These are phyloP conservation scores for Oryzaephilus surinamensis DNA, from an alignment of 1,140 invertebrate species.

Conservation along the genomic window DNA sequence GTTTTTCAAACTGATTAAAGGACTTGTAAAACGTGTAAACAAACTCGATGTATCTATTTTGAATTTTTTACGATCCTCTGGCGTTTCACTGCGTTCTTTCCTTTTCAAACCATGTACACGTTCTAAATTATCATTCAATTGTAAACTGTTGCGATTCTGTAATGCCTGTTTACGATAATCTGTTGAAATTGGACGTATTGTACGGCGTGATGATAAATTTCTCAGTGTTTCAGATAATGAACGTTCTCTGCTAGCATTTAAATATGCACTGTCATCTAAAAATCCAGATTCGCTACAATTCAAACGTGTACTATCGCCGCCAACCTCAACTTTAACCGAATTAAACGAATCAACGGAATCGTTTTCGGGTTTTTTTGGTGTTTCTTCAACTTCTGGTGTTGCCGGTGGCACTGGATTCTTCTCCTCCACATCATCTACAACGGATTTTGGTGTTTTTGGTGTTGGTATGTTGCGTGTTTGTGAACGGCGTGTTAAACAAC, in stretches of 20 bases:
- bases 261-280: conserved; percentile 16
- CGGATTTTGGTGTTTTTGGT: conserved; percentile 28
- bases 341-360: conserved; percentile 11
- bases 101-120: conserved; percentile 21
- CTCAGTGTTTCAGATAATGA: conserved; percentile 23
- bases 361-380: conserved; percentile 6
- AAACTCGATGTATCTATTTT: conserved; percentile 23
- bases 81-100: conserved; percentile 21
- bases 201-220: conserved; percentile 22
- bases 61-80: conserved; percentile 26
- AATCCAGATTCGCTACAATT: conserved; percentile 10
- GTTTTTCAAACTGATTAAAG: conserved; percentile 22
- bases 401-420: background rate
- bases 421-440: conserved; percentile 3
- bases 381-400: conserved; percentile 4
- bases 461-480: conserved; percentile 31
- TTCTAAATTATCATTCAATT: conserved; percentile 15
- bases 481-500: conserved; percentile 30
- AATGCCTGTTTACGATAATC: conserved; percentile 18
- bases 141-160: conserved; percentile 8
- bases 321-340: conserved; percentile 26
- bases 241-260: conserved; percentile 17
- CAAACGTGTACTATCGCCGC: conserved; percentile 24
- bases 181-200: conserved; percentile 22
- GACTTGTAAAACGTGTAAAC: conserved; percentile 27